Evolutionary conservation across 2,888 invertebrate species (phyloP).

Genomic region (Tenodera sinensis): DNA sequence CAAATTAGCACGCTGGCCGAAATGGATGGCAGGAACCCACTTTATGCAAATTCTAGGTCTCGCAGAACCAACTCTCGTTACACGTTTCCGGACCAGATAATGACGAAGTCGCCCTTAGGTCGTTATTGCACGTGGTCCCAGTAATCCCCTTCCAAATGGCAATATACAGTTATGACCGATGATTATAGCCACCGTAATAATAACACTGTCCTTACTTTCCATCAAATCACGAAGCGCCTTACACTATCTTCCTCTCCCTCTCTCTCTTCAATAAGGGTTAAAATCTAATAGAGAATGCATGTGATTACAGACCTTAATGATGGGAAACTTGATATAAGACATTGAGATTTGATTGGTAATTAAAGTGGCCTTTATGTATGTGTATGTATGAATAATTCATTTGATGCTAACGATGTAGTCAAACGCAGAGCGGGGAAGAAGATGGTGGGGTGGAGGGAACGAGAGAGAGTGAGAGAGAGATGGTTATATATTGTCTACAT

Average conservation of each 20-base stretch:
- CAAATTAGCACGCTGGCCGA: background rate
- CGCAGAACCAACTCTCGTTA: background rate
- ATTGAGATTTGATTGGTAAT: conserved; percentile 29
- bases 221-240: conserved; percentile 15
- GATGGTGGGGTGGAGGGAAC: background rate
- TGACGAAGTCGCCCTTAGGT: background rate
- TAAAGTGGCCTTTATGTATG: conserved; percentile 25
- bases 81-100: background rate
- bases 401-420: conserved; percentile 26
- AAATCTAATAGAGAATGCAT: conserved; percentile 17
- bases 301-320: conserved; percentile 22
- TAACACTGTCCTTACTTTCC: conserved; percentile 14
- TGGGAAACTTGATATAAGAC: conserved; percentile 20
- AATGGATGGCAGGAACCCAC: background rate
- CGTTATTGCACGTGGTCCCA: background rate
- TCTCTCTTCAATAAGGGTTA: conserved; percentile 14
- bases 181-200: conserved; percentile 14
- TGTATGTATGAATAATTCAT: conserved; percentile 27
- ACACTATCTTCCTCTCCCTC: background rate
- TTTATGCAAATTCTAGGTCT: background rate
- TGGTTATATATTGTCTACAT: conserved; percentile 7
- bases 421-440: background rate
- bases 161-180: conserved; percentile 16
- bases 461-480: background rate
- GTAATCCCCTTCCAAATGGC: conserved; percentile 6